A percentile compares a stretch with the other conserved stretches of the same genome.
Conservation (phyloP, 2,797 vertebrate genomes). For the Cossypha niveicapilla region DNA sequence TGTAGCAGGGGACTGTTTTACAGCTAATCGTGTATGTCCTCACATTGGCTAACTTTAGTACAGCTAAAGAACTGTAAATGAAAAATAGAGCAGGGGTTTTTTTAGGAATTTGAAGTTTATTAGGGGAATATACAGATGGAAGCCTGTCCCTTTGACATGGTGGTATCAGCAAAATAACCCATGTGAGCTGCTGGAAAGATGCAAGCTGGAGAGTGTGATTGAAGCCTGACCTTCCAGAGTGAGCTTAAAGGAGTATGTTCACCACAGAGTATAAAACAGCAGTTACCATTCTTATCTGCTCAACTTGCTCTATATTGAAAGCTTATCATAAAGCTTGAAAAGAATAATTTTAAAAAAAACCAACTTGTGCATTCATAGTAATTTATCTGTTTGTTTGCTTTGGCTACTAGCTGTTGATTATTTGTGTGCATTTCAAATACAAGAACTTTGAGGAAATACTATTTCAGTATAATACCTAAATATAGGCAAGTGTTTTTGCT, state of each 20-base stretch:
- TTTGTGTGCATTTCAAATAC: neutral
- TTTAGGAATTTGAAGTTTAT: neutral
- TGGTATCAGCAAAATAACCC: neutral
- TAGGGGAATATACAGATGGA: neutral
- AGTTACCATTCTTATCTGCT: neutral
- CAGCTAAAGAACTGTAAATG: neutral
- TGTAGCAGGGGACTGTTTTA: neutral
- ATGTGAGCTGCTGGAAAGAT: neutral
- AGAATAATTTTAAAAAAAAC: neutral
- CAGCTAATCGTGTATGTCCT: neutral
- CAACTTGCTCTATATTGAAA: neutral
- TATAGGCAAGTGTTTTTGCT: neutral
- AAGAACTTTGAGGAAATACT: neutral
- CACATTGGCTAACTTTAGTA: neutral
- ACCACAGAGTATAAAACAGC: neutral
- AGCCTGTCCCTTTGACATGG: neutral
- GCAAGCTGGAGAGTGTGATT: neutral
- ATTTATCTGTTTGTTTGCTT: conserved; percentile 14
- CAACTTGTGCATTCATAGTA: neutral
- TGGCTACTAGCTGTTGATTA: neutral
- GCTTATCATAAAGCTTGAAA: neutral
- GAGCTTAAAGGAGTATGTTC: neutral
- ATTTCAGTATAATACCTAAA: neutral
- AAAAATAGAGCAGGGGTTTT: neutral
- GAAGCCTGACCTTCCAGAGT: neutral